Conservation (phyloP, 2,888 invertebrate species). For the Scaptodrosophila latifasciaeformis region DNA sequence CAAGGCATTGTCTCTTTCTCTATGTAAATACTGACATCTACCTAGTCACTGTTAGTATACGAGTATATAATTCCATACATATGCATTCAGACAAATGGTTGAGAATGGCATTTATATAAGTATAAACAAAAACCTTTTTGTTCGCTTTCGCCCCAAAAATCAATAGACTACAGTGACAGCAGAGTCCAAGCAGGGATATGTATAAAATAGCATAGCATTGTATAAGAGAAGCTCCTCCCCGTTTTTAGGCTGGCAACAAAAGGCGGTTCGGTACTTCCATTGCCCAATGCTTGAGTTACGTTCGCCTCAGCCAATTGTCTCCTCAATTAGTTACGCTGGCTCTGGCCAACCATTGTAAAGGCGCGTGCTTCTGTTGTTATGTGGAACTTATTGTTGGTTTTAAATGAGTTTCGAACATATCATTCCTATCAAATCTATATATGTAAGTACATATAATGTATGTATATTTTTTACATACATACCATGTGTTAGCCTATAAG, state of each 20-base stretch:
- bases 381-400: no score
- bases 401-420: conserved; percentile 10
- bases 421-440: background rate
- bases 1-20: conserved; percentile 1
- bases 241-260: conserved; percentile 24
- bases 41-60: background rate
- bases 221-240: conserved; percentile 57
- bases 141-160: conserved; percentile 39
- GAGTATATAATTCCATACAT: background rate
- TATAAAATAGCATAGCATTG: conserved; percentile 35
- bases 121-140: conserved; percentile 28
- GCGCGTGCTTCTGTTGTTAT: no score
- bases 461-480: no score
- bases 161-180: conserved; percentile 30
- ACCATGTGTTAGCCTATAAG: no score
- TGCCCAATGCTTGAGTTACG: conserved; percentile 51
- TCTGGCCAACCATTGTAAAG: conserved; percentile 43
- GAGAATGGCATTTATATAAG: conserved; percentile 5
- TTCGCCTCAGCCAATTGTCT: conserved; percentile 66
- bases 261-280: conserved; percentile 16
- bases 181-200: background rate
- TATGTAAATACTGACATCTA: background rate
- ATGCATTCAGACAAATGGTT: background rate
- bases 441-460: conserved; percentile 2
- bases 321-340: conserved; percentile 30